phyloP scores from a whole-genome alignment of 2,113 vertebrate genomes.

The Apodemus speciosus region DNA sequence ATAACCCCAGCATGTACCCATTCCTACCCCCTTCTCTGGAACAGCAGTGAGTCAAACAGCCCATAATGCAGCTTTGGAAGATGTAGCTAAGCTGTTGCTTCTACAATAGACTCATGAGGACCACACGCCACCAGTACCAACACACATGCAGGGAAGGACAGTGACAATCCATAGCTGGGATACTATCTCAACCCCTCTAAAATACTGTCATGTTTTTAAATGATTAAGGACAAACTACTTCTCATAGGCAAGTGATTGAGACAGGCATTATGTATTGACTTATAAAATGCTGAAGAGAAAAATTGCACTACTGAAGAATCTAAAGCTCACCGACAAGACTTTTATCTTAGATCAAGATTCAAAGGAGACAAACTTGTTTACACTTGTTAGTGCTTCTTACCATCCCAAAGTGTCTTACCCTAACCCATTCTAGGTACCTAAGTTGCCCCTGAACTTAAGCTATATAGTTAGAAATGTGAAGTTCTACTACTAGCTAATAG shows the following conservation, averaged over 20 bases:
- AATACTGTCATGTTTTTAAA: neutral
- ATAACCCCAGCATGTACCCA: constrained; percentile 56
- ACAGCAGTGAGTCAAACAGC: constrained; percentile 53
- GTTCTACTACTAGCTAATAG: neutral
- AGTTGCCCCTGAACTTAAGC: neutral
- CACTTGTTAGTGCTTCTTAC: neutral
- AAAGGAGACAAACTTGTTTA: neutral
- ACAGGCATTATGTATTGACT: neutral
- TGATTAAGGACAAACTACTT: neutral
- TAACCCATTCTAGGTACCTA: neutral
- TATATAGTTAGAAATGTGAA: neutral
- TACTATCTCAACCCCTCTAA: neutral
- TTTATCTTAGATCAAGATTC: constrained; percentile 8
- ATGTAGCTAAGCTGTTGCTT: constrained; percentile 48
- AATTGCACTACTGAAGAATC: neutral
- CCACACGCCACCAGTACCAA: neutral
- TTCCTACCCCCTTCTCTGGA: constrained; percentile 50
- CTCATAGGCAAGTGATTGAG: constrained; percentile 38
- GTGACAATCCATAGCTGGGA: neutral
- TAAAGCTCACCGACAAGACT: neutral
- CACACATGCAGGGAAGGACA: neutral
- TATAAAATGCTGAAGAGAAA: neutral
- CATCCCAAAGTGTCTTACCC: neutral
- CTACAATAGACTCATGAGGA: constrained; percentile 22
- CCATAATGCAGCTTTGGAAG: constrained; percentile 59